Conservation (phyloP, 2,113 vertebrate genomes). For the Acrocephalus kingi region DNA sequence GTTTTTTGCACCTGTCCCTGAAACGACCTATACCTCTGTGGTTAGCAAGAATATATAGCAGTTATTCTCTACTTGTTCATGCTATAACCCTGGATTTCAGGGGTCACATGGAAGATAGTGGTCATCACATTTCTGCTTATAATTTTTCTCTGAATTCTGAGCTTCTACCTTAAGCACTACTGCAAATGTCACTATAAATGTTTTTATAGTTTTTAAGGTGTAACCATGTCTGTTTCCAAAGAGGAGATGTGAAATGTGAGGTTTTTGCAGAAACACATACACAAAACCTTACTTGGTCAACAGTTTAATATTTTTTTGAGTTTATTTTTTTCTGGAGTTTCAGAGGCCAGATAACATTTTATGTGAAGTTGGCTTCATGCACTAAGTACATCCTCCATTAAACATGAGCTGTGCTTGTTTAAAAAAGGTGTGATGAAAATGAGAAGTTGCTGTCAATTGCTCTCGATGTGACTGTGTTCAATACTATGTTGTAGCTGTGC, state of each 20-base stretch:
- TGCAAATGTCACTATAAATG: neutral
- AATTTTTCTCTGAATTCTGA: neutral
- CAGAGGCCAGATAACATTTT: neutral
- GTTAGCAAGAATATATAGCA: neutral
- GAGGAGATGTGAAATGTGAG: neutral
- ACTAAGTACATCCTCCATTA: slow-evolving; percentile 13
- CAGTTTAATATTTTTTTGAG: neutral
- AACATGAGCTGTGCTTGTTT: slow-evolving; percentile 53
- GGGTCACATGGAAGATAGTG: neutral
- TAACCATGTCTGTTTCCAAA: neutral
- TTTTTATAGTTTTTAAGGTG: neutral
- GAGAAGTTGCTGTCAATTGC: slow-evolving; percentile 1
- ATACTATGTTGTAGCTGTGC: slow-evolving; percentile 16
- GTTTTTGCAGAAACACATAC: neutral
- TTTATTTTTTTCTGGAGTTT: neutral
- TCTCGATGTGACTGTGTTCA: slow-evolving; percentile 7
- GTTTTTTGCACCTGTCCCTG: neutral
- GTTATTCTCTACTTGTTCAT: neutral
- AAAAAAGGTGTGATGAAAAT: slow-evolving; percentile 54
- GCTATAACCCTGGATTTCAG: accelerated
- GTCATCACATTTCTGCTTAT: neutral
- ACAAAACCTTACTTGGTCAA: neutral
- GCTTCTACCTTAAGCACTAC: neutral
- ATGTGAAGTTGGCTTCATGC: neutral
- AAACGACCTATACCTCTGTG: neutral